Evolutionary conservation across 2,797 vertebrate species (phyloP), one percentile per base, ranked within the genome.

Genomic region (Clarias pachynema): DNA sequence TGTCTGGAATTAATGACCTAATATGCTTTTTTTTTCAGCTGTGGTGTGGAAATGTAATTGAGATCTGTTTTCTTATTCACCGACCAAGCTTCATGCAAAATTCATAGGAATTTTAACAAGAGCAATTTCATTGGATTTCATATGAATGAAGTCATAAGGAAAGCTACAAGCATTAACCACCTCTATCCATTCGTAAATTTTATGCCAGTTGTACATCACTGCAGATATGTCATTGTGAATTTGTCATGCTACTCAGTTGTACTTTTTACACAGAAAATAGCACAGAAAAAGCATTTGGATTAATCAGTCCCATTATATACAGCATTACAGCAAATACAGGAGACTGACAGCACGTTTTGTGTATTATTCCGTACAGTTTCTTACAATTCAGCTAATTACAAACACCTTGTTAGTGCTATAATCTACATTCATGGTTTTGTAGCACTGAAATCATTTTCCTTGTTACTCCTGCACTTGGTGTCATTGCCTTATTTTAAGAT

Each of bases 401-500:
- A 81, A 77, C 26, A 31, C 34, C 69, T 72, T 80, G 70, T 68
- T 70, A 82, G 16, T 68, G 49, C 49, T 77, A 70, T 85, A 84
- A 88, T 88, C 79, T 84, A 29, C 78, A 65, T 85, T 73, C 82
- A 78, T 14, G 57, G 63, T 85, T 84, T 86, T 85, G 87, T 84
- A 82, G 70, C 73, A 15, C 40, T 81, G 78, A 81, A 88, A 87
- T 74, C 82, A 87, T 84, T 84, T 86, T 78, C 83, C 87, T 82
- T 87, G 84, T 88, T 83, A 29, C 81, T 89, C 26, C 86, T 74
- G 53, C 63, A 59, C 79, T 88, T 57, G 10, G 26, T 87, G 84
- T 85, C 57, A 72, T 78, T 87, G 75, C 84, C 85, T 85, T 89
- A 89, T 87, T 89, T 90, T 87, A 87, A 89, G 85, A 90, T 88